Percentiles rank a stretch among this genome's conserved stretches.
Conservation (phyloP, 2,797 vertebrate species). For the Acridotheres tristis region DNA sequence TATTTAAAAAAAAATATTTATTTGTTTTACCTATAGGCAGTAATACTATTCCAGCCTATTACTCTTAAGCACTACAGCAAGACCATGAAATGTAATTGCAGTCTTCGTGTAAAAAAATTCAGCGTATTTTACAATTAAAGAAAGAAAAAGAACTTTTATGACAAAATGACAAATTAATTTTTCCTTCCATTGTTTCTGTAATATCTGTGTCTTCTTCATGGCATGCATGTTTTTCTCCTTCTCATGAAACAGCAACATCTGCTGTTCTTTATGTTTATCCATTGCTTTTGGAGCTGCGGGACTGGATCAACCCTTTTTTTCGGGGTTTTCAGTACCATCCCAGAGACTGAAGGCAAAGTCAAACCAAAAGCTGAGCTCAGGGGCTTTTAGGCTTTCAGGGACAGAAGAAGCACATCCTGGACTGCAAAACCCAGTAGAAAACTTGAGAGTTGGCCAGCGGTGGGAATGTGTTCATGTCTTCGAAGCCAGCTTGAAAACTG, state of each 20-base stretch:
- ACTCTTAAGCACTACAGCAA: not conserved
- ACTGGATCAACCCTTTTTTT: not conserved
- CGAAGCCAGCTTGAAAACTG: not conserved
- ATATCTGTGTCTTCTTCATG: not conserved
- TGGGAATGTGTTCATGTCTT: not conserved
- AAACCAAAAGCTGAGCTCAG: not conserved
- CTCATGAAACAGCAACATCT: not conserved
- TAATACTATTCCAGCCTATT: not conserved
- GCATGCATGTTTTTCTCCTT: not conserved
- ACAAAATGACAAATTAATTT: not conserved
- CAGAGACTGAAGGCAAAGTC: not conserved
- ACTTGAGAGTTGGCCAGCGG: rapidly evolving
- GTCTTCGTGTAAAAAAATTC: not conserved
- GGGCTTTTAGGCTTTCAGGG: not conserved
- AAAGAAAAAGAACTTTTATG: not conserved
- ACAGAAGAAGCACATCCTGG: not conserved
- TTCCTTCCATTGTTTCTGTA: not conserved
- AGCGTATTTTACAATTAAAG: not conserved
- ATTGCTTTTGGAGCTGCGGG: not conserved
- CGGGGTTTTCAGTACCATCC: not conserved
- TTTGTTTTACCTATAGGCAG: not conserved
- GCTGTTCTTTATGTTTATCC: not conserved
- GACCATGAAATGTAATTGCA: not conserved
- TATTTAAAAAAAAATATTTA: rapidly evolving
- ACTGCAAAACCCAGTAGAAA: not conserved